Evolutionary conservation across 2,113 vertebrate species (phyloP), one percentile per base, ranked within the genome.

Genomic region (Brachirus orientalis): DNA sequence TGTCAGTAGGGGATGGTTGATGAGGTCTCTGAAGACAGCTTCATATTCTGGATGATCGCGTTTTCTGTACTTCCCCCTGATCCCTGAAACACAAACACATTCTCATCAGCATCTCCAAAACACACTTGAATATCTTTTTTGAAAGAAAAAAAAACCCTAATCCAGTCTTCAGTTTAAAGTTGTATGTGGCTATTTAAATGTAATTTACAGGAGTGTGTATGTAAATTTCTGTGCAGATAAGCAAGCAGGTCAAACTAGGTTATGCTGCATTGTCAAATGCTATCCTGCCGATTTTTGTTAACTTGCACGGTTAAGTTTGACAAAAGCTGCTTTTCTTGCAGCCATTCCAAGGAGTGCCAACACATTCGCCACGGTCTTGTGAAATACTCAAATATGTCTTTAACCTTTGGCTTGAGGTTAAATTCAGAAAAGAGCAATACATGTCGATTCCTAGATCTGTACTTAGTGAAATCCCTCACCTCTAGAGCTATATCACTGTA

Each of bases 1-100:
- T 85, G 86, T 93, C 88, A 92, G 90, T 88, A 91, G 85, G 87
- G 89, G 90, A 93, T 84, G 89, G 83, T 80, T 88, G 88, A 86
- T 89, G 82, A 88, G 72, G 86, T 91, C 91, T 95, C 94, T 94
- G 90, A 95, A 94, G 90, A 72, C 66, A 91, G 91, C 82, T 95
- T 87, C 91, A 87, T 78, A 93, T 95, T 94, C 93, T 93, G 86
- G 91, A 86, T 92, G 94, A 94, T 92, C 86, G 91, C 89, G 92
- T 90, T 93, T 89, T 84, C 70, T 92, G 90, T 93, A 93, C 88
- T 88, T 89, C 90, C 84, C 79, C 84, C 86, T 88, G 84, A 73
- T 75, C 75, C 93, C 89, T 54, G 64, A 69, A 91, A 88, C 89
- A 90, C 70, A 93, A 76, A 91, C 86, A 61, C 54, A 75, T n/a